Conservation (phyloP, 2,797 vertebrate species). For the Pangasius mekongensis region DNA sequence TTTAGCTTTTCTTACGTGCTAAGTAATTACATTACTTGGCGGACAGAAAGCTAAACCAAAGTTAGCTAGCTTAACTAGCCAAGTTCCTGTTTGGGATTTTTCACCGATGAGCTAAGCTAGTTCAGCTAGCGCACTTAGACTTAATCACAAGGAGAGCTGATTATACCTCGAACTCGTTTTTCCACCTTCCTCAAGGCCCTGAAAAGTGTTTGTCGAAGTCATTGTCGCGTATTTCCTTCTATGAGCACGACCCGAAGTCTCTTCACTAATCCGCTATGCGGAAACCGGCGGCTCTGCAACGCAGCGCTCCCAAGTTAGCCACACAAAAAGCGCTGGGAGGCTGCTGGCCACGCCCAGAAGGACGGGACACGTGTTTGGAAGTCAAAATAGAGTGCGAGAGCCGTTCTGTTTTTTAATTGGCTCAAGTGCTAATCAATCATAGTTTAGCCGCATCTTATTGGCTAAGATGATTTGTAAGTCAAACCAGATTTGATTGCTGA, state of each 20-base stretch:
- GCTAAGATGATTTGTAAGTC: background rate
- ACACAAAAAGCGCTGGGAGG: constrained; percentile 32
- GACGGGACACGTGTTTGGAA: constrained; percentile 21
- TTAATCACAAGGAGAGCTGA: background rate
- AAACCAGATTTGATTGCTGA: background rate
- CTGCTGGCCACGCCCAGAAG: constrained; percentile 55
- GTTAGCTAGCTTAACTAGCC: constrained; percentile 10
- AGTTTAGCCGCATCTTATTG: background rate
- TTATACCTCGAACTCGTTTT: constrained; percentile 85
- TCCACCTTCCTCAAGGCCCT: constrained; percentile 69
- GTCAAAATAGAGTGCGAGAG: background rate
- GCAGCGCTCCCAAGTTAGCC: constrained; percentile 42
- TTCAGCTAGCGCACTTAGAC: constrained; percentile 14
- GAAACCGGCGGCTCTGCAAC: background rate
- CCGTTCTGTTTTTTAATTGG: constrained; percentile 19
- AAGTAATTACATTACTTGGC: background rate
- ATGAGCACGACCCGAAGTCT: constrained; percentile 51
- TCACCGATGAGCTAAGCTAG: background rate
- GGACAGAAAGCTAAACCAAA: constrained; percentile 8
- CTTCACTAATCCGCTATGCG: constrained; percentile 56
- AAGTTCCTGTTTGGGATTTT: constrained; percentile 42
- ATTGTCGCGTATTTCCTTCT: constrained; percentile 67
- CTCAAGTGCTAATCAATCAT: constrained; percentile 23
- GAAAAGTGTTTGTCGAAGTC: constrained; percentile 86
- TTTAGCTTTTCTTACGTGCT: background rate